Base-by-base conservation (phyloP, 2,888 invertebrate species). In the Diabrotica balteata region DNA sequence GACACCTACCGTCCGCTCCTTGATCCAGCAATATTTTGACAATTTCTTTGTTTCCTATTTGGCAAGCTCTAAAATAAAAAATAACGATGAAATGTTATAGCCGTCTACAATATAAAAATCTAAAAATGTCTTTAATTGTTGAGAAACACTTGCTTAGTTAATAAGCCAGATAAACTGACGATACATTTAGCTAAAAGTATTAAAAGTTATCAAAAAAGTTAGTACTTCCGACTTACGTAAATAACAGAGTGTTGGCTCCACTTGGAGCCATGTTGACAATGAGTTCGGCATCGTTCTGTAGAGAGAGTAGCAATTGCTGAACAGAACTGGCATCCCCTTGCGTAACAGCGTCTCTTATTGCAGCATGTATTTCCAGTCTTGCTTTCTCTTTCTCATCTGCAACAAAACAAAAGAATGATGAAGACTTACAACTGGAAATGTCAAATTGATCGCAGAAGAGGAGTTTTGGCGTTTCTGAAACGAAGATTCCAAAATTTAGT, bases 1-100 rank as follows among this genome's bases (percentile, higher is more conserved):
- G 96, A 46, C 92, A 91, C 63, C 96, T 88, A 0, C 95, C 94
- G 85, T 97, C 96, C 0, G 96, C 95, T 2, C 94, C 94, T 66
- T 91, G 87, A 17, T 91, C 91, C 54, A 98, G 83, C 45, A 98
- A 86, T 5, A 91, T 86, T 71, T 90, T 86, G 0, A 95, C 95
- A 42, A 95, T 90, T 46, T 91, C 90, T 47, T 90, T 89, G 72
- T 91, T 90, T 0, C 97, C 98, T 61, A 90, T 88, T 84, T 97
- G 96, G 76, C 94, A 92, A 7, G 96, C 94, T 45, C 96, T 94
- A 83, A 46, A 79, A 79, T 32, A 32, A 32, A 32, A 32, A 32
- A 32, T 2, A 32, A 32, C 32, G 5, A 32, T 51, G 51, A 51
- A 17, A n/a, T 51, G 11, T 7, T 32, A 3, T 4, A 32, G 32